A percentile compares a stretch with the other conserved stretches of the same genome.
Evolutionary conservation across 2,113 vertebrate species (phyloP).

Genomic region (Tupaia chinensis): DNA sequence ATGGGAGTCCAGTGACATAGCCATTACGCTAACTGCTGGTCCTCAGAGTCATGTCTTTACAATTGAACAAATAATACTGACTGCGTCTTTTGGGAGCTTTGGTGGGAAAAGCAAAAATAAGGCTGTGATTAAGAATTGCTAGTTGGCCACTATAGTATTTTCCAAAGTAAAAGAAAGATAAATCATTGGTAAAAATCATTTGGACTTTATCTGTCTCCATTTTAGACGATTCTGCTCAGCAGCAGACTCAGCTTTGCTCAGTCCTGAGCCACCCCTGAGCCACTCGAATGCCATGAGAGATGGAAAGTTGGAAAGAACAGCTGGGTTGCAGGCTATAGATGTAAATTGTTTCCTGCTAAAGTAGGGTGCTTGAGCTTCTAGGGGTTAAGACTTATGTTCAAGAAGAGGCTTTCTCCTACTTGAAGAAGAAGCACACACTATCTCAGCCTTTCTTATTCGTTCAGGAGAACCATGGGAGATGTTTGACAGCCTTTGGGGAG

Average conservation of each 20-base stretch:
- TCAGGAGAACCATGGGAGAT: neutral
- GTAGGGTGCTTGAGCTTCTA: neutral
- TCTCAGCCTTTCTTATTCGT: neutral
- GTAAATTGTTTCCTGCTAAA: neutral
- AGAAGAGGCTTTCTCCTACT: neutral
- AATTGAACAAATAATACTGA: slow-evolving; percentile 12
- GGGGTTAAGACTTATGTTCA: neutral
- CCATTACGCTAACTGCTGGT: neutral
- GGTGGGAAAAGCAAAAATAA: slow-evolving; percentile 20
- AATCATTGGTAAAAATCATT: neutral
- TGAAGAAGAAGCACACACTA: neutral
- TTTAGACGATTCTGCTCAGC: neutral
- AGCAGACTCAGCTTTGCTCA: neutral
- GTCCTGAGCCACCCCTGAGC: neutral
- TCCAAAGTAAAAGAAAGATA: neutral
- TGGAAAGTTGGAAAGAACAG: neutral
- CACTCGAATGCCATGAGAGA: neutral
- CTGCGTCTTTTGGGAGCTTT: neutral
- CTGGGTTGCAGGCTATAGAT: neutral
- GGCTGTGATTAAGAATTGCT: neutral
- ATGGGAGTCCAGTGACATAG: too few species aligned
- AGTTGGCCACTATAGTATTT: neutral
- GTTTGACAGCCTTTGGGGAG: neutral
- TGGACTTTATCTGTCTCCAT: neutral
- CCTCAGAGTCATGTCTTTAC: neutral